Conservation (phyloP, 2,113 vertebrate genomes). For the Cranoglanis bouderius region DNA sequence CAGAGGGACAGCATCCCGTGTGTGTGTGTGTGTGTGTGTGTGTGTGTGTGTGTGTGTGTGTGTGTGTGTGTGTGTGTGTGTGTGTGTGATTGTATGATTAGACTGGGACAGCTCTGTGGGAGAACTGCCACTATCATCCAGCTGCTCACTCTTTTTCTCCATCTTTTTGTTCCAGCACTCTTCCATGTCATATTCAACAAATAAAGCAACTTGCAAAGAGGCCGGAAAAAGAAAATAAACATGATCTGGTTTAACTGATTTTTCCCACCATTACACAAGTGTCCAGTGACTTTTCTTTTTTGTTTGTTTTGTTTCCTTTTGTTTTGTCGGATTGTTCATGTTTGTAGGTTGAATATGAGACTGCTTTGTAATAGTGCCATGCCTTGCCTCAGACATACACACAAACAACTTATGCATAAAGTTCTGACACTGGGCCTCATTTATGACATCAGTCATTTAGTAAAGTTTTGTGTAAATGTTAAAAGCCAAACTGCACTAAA, state of each 20-base stretch:
- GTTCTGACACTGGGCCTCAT: background rate
- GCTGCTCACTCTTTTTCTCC: constrained; percentile 77
- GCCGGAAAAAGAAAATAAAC: background rate
- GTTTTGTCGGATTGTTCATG: background rate
- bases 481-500: background rate
- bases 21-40: constrained; percentile 65
- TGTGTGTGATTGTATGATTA: constrained; percentile 70
- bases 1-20: constrained; percentile 36
- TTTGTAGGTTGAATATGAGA: background rate
- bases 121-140: constrained; percentile 83
- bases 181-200: constrained; percentile 63
- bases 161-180: constrained; percentile 57
- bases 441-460: background rate
- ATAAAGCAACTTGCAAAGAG: constrained; percentile 74
- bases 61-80: constrained; percentile 60
- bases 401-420: background rate
- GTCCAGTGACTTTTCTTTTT: background rate
- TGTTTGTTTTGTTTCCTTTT: no score
- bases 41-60: constrained; percentile 71
- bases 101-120: constrained; percentile 76
- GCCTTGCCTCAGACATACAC: background rate
- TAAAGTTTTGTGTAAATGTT: background rate
- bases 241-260: background rate
- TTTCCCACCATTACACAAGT: background rate
- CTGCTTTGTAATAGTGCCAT: background rate